These are phyloP conservation scores for Melanostigma gelatinosum DNA, from an alignment of 2,113 vertebrate species.

Conservation along the genomic window DNA sequence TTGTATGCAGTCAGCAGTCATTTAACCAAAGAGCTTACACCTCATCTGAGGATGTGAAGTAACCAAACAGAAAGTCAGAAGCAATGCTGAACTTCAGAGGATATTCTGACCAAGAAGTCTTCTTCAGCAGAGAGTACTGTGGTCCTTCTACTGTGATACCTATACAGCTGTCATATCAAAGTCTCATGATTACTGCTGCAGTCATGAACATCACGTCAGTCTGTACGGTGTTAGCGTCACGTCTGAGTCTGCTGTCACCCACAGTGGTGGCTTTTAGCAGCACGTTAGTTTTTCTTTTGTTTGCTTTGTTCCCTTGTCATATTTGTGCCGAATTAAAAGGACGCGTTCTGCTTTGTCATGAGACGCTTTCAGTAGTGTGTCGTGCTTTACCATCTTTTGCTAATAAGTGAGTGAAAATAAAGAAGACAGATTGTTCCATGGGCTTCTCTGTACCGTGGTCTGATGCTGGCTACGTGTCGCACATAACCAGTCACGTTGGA, in stretches of 20 bases:
- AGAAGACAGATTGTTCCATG: background rate
- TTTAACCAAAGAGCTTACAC: background rate
- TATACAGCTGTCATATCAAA: background rate
- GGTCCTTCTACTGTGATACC: background rate
- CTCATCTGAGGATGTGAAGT: background rate
- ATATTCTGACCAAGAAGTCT: background rate
- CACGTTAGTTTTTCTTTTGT: too few relatives aligned
- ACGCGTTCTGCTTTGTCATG: background rate
- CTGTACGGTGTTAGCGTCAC: background rate
- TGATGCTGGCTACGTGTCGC: background rate
- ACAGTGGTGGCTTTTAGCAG: background rate
- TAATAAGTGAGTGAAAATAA: background rate
- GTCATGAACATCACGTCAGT: background rate
- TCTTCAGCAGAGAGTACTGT: background rate
- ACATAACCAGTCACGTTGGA: too few relatives aligned
- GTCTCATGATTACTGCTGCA: background rate
- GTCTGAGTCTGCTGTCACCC: background rate
- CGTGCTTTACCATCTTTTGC: rapidly evolving
- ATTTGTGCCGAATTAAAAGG: conserved; percentile 3
- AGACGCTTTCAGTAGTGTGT: rapidly evolving
- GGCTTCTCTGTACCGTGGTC: background rate
- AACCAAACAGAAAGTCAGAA: background rate
- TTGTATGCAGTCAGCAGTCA: background rate
- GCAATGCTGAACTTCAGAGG: background rate
- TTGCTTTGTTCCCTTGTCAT: background rate